Evolutionary conservation across 1,140 invertebrate genomes (phyloP).

Genomic region (Penaeus japonicus): DNA sequence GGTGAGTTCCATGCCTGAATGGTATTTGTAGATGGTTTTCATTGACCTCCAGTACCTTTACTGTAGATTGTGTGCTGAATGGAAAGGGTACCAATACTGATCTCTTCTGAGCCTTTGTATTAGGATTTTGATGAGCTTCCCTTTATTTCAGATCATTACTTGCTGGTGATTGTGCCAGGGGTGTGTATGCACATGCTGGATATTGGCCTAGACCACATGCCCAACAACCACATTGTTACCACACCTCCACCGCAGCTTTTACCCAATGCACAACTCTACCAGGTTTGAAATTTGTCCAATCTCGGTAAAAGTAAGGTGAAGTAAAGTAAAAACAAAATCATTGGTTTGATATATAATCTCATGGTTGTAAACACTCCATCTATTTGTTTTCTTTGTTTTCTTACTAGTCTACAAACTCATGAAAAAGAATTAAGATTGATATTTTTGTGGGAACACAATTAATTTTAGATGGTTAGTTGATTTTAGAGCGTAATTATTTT

Average conservation of each 20-base stretch:
- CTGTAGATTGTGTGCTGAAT: no score
- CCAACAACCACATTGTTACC: slow-evolving; percentile 73
- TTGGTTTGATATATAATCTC: no score
- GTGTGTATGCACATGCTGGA: slow-evolving; percentile 82
- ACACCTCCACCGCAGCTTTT: slow-evolving; percentile 62
- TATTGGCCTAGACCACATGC: slow-evolving; percentile 80
- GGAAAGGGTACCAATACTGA: no score
- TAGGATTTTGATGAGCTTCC: neutral
- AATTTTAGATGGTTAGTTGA: no score
- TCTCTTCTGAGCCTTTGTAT: neutral
- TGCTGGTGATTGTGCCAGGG: slow-evolving; percentile 79
- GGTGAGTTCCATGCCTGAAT: slow-evolving; percentile 62
- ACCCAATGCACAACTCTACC: slow-evolving; percentile 63
- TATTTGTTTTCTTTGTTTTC: no score
- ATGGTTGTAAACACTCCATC: no score
- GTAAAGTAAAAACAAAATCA: neutral
- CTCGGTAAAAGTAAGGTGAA: neutral
- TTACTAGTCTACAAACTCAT: no score
- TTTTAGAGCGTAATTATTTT: no score
- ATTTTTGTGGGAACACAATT: no score
- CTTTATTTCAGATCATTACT: slow-evolving; percentile 71
- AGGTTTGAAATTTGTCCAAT: slow-evolving; percentile 59
- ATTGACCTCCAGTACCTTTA: no score
- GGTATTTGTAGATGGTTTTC: neutral
- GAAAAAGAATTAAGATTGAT: no score